Evolutionary conservation across 2,888 invertebrate genomes (phyloP).

Genomic region (Agonopterix heracliana): DNA sequence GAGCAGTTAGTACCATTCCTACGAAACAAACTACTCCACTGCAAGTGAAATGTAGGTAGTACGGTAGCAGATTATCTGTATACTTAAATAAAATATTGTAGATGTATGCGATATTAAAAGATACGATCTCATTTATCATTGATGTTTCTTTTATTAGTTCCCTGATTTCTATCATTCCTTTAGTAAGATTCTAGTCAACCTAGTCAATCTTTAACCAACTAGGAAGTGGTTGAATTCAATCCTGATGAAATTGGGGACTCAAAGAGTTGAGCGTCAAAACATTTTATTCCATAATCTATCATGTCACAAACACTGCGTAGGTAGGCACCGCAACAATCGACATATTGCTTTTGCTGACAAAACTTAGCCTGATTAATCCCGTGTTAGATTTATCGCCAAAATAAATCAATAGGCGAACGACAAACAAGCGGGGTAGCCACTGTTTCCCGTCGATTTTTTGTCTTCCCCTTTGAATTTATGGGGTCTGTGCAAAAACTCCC

Average conservation of each 20-base stretch:
- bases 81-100: no score
- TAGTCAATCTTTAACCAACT: no score
- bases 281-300: conserved; percentile 15
- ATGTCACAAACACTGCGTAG: conserved; percentile 17
- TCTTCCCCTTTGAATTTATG: conserved; percentile 36
- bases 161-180: no score
- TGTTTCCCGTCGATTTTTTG: conserved; percentile 39
- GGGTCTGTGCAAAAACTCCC: conserved; percentile 25
- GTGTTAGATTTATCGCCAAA: conserved; percentile 60
- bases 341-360: conserved; percentile 49
- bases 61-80: no score
- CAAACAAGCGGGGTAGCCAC: conserved; percentile 40
- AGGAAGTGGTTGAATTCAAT: no score
- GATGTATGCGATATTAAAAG: no score
- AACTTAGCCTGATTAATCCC: conserved; percentile 66
- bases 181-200: no score
- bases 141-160: no score
- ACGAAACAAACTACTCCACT: no score
- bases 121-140: no score
- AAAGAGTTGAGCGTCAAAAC: not conserved
- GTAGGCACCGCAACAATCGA: conserved; percentile 24
- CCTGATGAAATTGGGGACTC: not conserved
- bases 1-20: no score
- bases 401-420: conserved; percentile 63
- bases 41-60: no score